phyloP scores from a whole-genome alignment of 2,797 vertebrate species.

The Centroberyx gerrardi region DNA sequence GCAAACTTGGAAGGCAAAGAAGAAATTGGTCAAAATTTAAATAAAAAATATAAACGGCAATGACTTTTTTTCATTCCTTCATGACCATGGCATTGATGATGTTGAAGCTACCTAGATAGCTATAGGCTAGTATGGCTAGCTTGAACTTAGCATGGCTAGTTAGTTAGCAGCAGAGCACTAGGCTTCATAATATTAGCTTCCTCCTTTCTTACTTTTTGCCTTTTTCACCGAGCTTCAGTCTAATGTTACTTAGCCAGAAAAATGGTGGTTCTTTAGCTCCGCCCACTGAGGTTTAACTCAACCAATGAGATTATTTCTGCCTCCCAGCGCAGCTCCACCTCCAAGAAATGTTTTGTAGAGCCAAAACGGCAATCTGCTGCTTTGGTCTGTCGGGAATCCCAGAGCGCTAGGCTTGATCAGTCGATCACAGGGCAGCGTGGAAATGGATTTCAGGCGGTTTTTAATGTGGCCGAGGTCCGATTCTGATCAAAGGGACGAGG shows the following conservation, averaged over 20 bases:
- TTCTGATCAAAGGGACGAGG: conserved; percentile 16
- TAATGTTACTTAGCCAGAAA: not conserved
- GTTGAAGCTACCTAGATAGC: too few relatives aligned
- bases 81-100: too few relatives aligned
- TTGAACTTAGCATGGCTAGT: too few relatives aligned
- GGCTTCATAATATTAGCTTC: too few relatives aligned
- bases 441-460: not conserved
- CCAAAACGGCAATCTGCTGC: conserved; percentile 6
- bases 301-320: conserved; percentile 14
- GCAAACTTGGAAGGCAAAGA: too few relatives aligned
- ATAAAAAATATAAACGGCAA: too few relatives aligned
- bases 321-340: not conserved
- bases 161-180: too few relatives aligned
- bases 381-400: not conserved
- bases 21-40: too few relatives aligned
- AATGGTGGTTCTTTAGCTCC: not conserved
- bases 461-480: conserved; percentile 49
- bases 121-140: too few relatives aligned
- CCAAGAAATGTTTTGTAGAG: not conserved
- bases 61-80: too few relatives aligned
- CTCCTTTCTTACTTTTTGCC: too few relatives aligned
- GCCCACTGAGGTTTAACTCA: not conserved
- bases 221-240: too few relatives aligned
- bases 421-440: accelerated
- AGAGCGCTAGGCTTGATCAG: not conserved